Base-by-base conservation (phyloP, 2,888 invertebrate genomes). In the Torymus texanus region DNA sequence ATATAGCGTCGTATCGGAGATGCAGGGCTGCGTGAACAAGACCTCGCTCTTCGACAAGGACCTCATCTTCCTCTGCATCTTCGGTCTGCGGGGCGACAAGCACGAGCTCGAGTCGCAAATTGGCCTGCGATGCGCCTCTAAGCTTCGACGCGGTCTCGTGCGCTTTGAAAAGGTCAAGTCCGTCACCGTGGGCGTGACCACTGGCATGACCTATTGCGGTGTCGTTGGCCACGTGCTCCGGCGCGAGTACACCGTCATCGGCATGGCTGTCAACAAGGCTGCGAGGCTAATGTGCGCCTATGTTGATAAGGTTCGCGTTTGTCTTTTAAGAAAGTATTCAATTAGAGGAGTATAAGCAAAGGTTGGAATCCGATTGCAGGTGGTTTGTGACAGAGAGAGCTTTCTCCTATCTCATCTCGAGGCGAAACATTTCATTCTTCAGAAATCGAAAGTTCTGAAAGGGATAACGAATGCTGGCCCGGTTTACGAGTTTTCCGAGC, bases 221-320 rank as follows among this genome's bases (percentile, higher is more conserved):
- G 94, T 95, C 0, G 93, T 95, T 14, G 95, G 95, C 0, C 95
- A 95, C 85, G 91, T 92, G 24, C 89, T 94, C 62, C 90, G 95
- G 51, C 92, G 94, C 84, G 95, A 95, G 88, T 95, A 95, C 84
- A 95, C 95, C 0, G 94, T 94, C 0, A 95, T 95, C 67, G 94
- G 95, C 59, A 91, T 93, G 78, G 92, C 93, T 11, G 95, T 95
- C 0, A 95, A 95, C 86, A 94, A 94, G 91, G 95, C 95, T 12
- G 94, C 95, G 10, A 90, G 94, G 73, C 87, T 94, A 55, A 94
- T 94, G 94, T 91, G 92, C 77, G 91, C 92, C 0, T 94, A 94
- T 85, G 91, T 91, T 0, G 89, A 92, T 80, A 92, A 92, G 87
- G 92, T 94, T 29, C 29, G 5, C 29, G 29, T 29, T 29, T 29